A percentile compares a stretch with the other conserved stretches of the same genome.
Evolutionary conservation across 2,888 invertebrate species (phyloP).

Genomic region (Drosophila falleni): DNA sequence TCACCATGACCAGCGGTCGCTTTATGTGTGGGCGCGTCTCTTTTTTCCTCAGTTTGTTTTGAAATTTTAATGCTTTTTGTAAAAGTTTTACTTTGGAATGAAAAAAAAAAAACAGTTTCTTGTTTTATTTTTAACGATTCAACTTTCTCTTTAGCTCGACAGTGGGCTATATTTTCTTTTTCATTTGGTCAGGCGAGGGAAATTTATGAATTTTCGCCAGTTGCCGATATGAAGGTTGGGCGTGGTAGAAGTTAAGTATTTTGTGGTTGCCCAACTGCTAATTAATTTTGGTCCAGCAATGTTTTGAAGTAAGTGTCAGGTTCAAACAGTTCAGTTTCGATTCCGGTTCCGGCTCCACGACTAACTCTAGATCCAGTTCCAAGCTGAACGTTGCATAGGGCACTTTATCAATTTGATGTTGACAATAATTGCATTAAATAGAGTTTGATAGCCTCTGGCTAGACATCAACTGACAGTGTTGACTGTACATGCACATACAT

Average conservation of each 20-base stretch:
- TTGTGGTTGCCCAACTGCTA: slow-evolving; percentile 52
- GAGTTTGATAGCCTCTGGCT: slow-evolving; percentile 27
- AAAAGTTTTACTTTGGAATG: slow-evolving; percentile 55
- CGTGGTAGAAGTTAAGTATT: slow-evolving; percentile 49
- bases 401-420: slow-evolving; percentile 72
- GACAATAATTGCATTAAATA: slow-evolving; percentile 70
- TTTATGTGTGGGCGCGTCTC: not conserved
- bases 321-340: slow-evolving; percentile 10
- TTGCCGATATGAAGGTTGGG: slow-evolving; percentile 39
- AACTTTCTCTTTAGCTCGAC: slow-evolving; percentile 59
- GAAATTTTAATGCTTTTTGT: slow-evolving; percentile 71
- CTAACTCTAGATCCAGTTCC: slow-evolving; percentile 4
- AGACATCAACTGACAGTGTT: slow-evolving; percentile 1
- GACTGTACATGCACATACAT: slow-evolving; percentile 3
- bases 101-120: slow-evolving; percentile 22
- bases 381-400: slow-evolving; percentile 43
- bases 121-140: slow-evolving; percentile 65
- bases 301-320: slow-evolving; percentile 40
- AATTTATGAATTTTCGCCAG: slow-evolving; percentile 66
- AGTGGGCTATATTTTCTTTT: slow-evolving; percentile 52
- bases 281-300: slow-evolving; percentile 56
- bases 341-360: not conserved
- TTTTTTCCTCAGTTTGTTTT: slow-evolving; percentile 29
- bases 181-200: slow-evolving; percentile 46
- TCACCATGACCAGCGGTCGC: slow-evolving; percentile 38